Evolutionary conservation across 23 tunicate species (phyloP).

Genomic region (Clavelina lepadiformis): DNA sequence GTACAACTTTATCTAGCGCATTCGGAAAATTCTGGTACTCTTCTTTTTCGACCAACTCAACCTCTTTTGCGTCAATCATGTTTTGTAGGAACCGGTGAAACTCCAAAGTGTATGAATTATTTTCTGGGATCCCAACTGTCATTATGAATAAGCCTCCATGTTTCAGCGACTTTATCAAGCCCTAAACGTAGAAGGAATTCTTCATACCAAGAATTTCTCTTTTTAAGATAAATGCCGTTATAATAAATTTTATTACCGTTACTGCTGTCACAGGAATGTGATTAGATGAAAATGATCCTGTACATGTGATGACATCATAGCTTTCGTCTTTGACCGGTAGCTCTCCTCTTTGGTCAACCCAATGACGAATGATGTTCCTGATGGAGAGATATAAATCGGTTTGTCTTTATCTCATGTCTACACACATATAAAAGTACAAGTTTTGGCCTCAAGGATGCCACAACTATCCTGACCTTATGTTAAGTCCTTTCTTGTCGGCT

Average conservation of each 20-base stretch:
- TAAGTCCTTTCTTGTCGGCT: too few relatives aligned
- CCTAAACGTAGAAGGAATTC: conserved; percentile 1
- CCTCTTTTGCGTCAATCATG: too few relatives aligned
- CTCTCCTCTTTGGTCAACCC: neutral
- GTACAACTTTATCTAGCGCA: too few relatives aligned
- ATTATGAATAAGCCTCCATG: neutral
- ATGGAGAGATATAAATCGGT: too few relatives aligned
- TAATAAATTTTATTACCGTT: conserved; percentile 1
- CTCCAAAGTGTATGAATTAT: neutral
- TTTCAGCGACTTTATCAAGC: neutral
- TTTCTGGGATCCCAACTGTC: neutral
- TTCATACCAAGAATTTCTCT: neutral
- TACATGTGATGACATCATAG: conserved; percentile 4
- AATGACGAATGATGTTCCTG: conserved; percentile 23
- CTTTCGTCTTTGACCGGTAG: conserved; percentile 1
- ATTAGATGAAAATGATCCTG: conserved; percentile 2
- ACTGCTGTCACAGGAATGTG: conserved; percentile 12
- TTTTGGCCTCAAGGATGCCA: too few relatives aligned
- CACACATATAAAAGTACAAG: too few relatives aligned
- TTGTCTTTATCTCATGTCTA: too few relatives aligned
- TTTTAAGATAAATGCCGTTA: too few relatives aligned
- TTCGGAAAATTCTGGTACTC: too few relatives aligned
- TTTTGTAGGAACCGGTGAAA: neutral
- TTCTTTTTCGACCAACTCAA: too few relatives aligned
- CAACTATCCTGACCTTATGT: too few relatives aligned